Evolutionary conservation across 2,113 vertebrate genomes (phyloP), one percentile per base, ranked within the genome.

Genomic region (Micromys minutus): DNA sequence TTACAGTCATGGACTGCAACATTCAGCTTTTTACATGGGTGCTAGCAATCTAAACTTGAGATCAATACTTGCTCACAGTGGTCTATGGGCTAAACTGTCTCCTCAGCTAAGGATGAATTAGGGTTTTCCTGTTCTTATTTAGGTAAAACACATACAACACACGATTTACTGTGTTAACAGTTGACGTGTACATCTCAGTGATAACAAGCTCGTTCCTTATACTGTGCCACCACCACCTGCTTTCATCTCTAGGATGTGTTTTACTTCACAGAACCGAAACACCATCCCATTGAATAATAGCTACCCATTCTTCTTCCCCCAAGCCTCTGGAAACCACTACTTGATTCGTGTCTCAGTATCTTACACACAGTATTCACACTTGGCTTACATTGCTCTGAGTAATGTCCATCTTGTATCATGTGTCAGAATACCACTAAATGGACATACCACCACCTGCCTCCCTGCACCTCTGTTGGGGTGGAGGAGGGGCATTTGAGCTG

Each of bases 51-150:
- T 86, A 52, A 63, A 75, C 57, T 36, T 47, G 26, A 36, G 12
- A 21, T 34, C 36, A 0, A 0, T 0, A 74, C 31, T 52, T 36
- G 36, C 42, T 2, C 36, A 34, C 13, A 4, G 55, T 5, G 7
- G 5, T 85, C 61, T 86, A 16, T 50, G 26, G 4, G 26, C 45
- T 5, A 2, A 92, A 34, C 31, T 0, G 13, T 50, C 61, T 36
- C 19, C 63, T 52, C 11, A 0, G 42, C 19, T 69, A 34, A 36
- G 36, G 17, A 12, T 52, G 29, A 52, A 45, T 50, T 22, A 69
- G n/a, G 63, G n/a, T 83, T 36, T 69, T 22, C 13, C 5, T 47
- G 34, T 34, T 36, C 50, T 52, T 69, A 61, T 4, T 83, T 36
- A 39, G 39, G n/a, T 74, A 63, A 95, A 63, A 80, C 34, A 81